These are phyloP conservation scores for Phodopus roborovskii DNA, from an alignment of 2,113 vertebrate genomes.

Conservation along the genomic window DNA sequence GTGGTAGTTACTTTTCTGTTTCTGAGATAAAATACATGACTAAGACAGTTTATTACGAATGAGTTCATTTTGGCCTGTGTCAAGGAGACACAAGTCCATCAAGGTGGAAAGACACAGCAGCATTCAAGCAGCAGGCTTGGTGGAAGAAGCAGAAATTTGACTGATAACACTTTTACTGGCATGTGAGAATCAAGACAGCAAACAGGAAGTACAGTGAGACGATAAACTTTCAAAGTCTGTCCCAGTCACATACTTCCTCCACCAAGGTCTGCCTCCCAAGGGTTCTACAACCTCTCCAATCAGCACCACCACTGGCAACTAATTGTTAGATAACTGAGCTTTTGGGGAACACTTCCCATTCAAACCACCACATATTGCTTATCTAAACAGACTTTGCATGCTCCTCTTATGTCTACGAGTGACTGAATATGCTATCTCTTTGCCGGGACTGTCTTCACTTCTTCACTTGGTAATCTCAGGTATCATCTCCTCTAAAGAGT, in stretches of 20 bases:
- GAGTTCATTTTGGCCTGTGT: not conserved
- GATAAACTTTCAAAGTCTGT: not conserved
- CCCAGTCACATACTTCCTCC: not conserved
- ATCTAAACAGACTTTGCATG: not conserved
- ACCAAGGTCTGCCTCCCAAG: not conserved
- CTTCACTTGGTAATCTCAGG: not conserved
- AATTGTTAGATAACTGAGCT: not conserved
- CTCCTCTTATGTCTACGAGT: not conserved
- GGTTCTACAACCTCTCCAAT: not conserved
- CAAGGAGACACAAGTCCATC: not conserved
- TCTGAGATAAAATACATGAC: not conserved
- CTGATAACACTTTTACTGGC: not conserved
- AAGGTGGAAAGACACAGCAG: not conserved
- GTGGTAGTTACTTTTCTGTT: not conserved
- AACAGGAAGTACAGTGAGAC: not conserved
- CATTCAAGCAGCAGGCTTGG: not conserved
- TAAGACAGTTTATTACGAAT: not conserved
- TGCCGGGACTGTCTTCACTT: constrained; percentile 1
- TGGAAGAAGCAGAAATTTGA: not conserved
- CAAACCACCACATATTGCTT: not conserved
- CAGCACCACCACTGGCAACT: not conserved
- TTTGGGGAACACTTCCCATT: no score
- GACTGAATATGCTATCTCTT: not conserved
- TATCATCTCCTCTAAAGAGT: not conserved
- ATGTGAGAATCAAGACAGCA: not conserved